Evolutionary conservation across 2,797 vertebrate genomes (phyloP).

Genomic region (Gymnoscopelus microlampas): DNA sequence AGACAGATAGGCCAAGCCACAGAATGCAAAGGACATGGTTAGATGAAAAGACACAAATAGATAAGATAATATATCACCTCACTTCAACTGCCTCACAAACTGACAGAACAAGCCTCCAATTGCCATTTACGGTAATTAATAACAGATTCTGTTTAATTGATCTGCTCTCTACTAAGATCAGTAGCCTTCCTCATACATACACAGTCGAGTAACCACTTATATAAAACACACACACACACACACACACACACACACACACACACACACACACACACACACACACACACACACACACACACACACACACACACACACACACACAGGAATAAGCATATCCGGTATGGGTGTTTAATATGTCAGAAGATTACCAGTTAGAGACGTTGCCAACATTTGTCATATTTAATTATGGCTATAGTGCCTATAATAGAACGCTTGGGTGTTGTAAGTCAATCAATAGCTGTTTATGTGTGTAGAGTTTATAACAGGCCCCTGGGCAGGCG

Average conservation of each 20-base stretch:
- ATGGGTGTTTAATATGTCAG: constrained; percentile 66
- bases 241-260: constrained; percentile 6
- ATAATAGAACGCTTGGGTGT: constrained; percentile 72
- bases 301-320: constrained; percentile 9
- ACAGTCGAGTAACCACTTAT: background rate
- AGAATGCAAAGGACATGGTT: background rate
- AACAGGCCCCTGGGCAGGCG: constrained; percentile 61
- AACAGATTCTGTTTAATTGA: constrained; percentile 56
- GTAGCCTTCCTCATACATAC: constrained; percentile 18
- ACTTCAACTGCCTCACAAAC: constrained; percentile 1
- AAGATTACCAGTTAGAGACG: constrained; percentile 23
- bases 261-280: constrained; percentile 5
- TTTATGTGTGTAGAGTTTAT: constrained; percentile 70
- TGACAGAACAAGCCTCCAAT: constrained; percentile 42
- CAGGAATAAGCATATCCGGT: constrained; percentile 8
- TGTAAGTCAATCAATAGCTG: constrained; percentile 70
- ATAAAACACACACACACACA: background rate
- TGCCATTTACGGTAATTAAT: constrained; percentile 62
- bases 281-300: constrained; percentile 21
- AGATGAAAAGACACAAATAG: constrained; percentile 1
- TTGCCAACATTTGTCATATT: constrained; percentile 39
- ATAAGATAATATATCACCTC: constrained; percentile 32
- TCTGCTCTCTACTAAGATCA: constrained; percentile 61
- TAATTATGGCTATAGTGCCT: constrained; percentile 50
- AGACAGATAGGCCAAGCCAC: background rate